Evolutionary conservation across 2,113 vertebrate genomes (phyloP).

Genomic region (Amia ocellicauda): DNA sequence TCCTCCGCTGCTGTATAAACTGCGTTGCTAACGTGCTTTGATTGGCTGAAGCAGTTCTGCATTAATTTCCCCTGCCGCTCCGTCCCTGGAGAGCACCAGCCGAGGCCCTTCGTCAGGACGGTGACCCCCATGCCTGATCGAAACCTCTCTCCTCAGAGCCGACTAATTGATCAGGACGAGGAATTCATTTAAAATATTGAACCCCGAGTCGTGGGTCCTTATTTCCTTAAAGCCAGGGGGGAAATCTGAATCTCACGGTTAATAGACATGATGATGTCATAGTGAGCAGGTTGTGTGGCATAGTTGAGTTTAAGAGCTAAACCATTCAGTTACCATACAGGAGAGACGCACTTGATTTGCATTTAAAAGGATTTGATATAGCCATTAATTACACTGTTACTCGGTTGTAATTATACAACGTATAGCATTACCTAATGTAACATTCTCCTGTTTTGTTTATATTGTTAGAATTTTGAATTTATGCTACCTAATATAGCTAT

Average conservation of each 20-base stretch:
- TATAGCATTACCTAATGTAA: no score
- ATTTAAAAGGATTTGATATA: no score
- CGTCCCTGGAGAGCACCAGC: neutral
- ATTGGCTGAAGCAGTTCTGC: neutral
- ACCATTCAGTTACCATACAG: no score
- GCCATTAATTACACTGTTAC: no score
- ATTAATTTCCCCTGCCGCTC: slow-evolving; percentile 5
- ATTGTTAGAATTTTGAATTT: no score
- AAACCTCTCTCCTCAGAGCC: neutral
- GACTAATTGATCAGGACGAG: slow-evolving; percentile 9
- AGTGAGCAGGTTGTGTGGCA: no score
- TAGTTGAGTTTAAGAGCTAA: no score
- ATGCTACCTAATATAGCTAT: no score
- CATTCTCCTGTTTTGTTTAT: no score
- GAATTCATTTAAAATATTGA: slow-evolving; percentile 17
- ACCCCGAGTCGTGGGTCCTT: slow-evolving; percentile 1
- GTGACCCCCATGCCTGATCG: neutral
- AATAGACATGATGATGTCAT: slow-evolving; percentile 14
- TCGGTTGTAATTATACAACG: no score
- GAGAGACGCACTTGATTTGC: no score
- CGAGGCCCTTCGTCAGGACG: neutral
- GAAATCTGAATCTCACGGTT: slow-evolving; percentile 3
- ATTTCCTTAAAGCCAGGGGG: neutral
- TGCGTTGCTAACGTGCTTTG: neutral
- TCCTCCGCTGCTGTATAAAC: neutral